phyloP scores from a whole-genome alignment of 2,113 vertebrate genomes.

The Fulica atra region DNA sequence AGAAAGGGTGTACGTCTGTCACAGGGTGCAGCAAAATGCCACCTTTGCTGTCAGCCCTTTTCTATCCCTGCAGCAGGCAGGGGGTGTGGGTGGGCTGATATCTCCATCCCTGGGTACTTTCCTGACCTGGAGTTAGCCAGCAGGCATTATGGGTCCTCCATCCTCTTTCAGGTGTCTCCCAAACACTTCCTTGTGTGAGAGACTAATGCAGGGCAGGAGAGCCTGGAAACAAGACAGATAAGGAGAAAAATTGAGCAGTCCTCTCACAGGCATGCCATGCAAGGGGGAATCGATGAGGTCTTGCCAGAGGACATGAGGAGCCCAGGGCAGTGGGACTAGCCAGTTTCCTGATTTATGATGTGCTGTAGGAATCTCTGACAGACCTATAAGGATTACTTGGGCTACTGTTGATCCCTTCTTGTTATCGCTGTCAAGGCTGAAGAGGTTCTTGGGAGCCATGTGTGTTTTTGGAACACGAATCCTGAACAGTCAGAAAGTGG shows the following conservation, averaged over 20 bases:
- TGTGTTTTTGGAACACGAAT: background rate
- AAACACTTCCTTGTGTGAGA: background rate
- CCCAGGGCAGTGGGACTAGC: background rate
- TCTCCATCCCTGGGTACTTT: accelerated
- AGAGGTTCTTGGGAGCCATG: background rate
- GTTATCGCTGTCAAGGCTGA: background rate
- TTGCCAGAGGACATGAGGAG: background rate
- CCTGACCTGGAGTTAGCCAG: background rate
- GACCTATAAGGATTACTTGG: background rate
- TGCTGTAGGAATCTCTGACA: background rate
- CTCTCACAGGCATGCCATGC: background rate
- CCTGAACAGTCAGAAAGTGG: background rate
- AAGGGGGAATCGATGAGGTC: background rate
- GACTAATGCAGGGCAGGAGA: background rate
- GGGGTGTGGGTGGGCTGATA: background rate
- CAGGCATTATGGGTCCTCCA: accelerated
- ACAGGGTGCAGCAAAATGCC: background rate
- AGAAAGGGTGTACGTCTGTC: background rate
- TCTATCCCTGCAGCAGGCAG: too few species aligned
- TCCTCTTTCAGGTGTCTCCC: background rate
- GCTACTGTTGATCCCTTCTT: background rate
- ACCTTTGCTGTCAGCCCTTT: background rate
- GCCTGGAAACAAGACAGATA: background rate
- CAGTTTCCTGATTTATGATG: background rate
- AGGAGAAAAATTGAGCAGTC: background rate